These are phyloP conservation scores for Pandion haliaetus DNA, from an alignment of 2,113 vertebrate species.

Conservation along the genomic window DNA sequence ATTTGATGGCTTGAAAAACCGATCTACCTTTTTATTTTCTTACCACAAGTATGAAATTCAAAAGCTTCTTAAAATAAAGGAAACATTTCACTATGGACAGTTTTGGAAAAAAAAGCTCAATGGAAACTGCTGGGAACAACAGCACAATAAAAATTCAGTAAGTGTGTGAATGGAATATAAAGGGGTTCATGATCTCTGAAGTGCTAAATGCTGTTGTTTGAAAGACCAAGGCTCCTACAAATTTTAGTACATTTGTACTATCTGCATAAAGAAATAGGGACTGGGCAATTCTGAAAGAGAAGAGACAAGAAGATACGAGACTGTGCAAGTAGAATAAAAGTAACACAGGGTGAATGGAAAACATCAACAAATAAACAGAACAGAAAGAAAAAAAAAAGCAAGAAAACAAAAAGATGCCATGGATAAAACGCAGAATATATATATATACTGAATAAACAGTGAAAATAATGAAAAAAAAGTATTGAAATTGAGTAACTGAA, in stretches of 20 bases:
- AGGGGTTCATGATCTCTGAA: not conserved
- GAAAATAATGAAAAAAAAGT: not conserved
- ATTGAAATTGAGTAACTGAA: not conserved
- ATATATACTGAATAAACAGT: not conserved
- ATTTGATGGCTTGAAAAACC: not conserved
- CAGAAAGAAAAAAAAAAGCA: not conserved
- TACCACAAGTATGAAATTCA: not conserved
- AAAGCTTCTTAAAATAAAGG: not conserved
- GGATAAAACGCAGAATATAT: not conserved
- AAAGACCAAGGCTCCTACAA: not conserved
- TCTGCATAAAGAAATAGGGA: not conserved
- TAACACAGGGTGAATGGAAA: not conserved
- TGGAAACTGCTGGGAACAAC: not conserved
- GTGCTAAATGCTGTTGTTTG: not conserved
- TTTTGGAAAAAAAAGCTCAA: not conserved
- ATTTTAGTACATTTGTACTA: not conserved
- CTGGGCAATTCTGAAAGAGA: not conserved
- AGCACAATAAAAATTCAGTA: not conserved
- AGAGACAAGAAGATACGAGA: not conserved
- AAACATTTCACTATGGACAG: not conserved
- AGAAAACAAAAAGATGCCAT: not conserved
- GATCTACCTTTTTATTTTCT: not conserved
- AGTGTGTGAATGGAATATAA: not conserved
- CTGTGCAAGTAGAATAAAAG: not conserved
- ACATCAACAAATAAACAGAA: not conserved